Evolutionary conservation across 2,888 invertebrate genomes (phyloP).

Genomic region (Acrobasis consociella): DNA sequence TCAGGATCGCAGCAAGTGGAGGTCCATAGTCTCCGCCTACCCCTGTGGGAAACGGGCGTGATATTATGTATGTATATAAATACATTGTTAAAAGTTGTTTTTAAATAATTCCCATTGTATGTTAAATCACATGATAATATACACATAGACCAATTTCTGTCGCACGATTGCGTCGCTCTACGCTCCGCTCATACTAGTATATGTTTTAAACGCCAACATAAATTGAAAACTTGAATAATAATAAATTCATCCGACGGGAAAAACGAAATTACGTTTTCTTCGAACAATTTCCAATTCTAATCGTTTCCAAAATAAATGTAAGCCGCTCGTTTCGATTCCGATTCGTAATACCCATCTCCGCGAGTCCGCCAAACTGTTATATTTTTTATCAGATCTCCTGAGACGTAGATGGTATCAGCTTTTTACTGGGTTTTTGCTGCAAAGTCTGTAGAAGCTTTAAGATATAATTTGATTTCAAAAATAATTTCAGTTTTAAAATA

Average conservation of each 20-base stretch:
- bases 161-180: too few species aligned
- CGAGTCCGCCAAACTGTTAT: constrained; percentile 11
- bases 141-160: too few species aligned
- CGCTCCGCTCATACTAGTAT: too few species aligned
- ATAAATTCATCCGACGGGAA: background rate
- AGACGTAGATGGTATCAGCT: background rate
- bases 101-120: too few species aligned
- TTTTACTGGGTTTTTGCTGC: background rate
- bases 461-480: background rate
- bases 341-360: constrained; percentile 15
- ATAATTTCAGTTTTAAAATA: background rate
- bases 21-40: too few species aligned
- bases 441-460: background rate
- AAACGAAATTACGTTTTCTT: constrained; percentile 50
- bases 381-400: constrained; percentile 13
- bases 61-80: too few species aligned
- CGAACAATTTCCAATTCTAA: constrained; percentile 49
- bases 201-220: constrained; percentile 12
- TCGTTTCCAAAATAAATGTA: constrained; percentile 46
- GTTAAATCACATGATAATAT: too few species aligned
- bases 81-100: too few species aligned
- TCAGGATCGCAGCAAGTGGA: too few species aligned
- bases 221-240: background rate
- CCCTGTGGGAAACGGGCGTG: too few species aligned
- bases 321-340: constrained; percentile 25